Base-by-base conservation (phyloP, 2,113 vertebrate genomes). In the Oncorhynchus nerka region DNA sequence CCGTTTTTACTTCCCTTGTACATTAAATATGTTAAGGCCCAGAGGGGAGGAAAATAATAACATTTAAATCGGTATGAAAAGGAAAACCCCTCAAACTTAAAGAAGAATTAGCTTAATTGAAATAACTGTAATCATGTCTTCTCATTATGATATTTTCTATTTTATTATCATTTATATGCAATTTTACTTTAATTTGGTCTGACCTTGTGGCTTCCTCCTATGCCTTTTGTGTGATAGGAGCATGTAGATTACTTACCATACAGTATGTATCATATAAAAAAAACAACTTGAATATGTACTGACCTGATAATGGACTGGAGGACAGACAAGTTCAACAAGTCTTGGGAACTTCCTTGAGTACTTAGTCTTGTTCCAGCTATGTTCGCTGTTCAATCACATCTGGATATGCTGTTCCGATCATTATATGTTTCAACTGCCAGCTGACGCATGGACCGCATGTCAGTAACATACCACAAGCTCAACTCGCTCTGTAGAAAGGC, bases 1-100 rank as follows among this genome's bases (percentile, higher is more conserved):
- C 78, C 84, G 82, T 84, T 80, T 71, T 11, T 79, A 81, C 39
- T 64, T 74, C 34, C 74, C 79, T 72, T 64, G 24, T 78, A 20
- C 78, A 66, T 79, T 68, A 83, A 79, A 75, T 83, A 79, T 32
- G 57, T 80, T 34, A 19, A 4, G 62, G 24, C 1, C 9, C 2
- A 45, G 39, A 45, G 39, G 39, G 39, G 39, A 45, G 9, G 9
- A 45, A 12, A 45, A 11, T 1, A 45, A 45, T 45, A 45, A 45
- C 2, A 45, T 45, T 45, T 45, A 45, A 45, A 45, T 45, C 9
- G 39, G 39, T 45, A 45, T 45, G 39, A 45, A 45, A 45, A 45
- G 9, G 9, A 11, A 12, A 45, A 45, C 39, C 11, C 9, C 39
- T 45, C 8, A 11, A 45, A 45, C 9, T 45, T 45, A 45, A 45